Percentiles rank a stretch among this genome's conserved stretches.
These are phyloP conservation scores for Pollenia griseotomentosa DNA, from an alignment of 2,888 invertebrate genomes.

Conservation along the genomic window DNA sequence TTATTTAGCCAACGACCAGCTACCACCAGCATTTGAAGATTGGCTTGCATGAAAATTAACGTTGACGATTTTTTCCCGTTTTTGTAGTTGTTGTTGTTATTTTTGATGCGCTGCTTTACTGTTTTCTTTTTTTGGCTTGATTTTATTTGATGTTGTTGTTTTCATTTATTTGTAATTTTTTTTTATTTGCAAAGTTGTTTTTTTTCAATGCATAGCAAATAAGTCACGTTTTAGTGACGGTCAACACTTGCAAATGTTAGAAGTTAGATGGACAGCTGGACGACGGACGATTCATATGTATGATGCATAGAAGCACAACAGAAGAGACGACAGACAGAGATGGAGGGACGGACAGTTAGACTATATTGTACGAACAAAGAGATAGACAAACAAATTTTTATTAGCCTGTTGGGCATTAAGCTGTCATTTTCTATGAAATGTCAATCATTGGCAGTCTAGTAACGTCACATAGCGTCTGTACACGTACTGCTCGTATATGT, in stretches of 20 bases:
- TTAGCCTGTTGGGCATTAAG: constrained; percentile 73
- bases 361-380: constrained; percentile 12
- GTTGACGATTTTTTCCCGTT: constrained; percentile 62
- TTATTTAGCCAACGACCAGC: constrained; percentile 58
- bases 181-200: constrained; percentile 22
- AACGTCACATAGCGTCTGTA: constrained; percentile 73
- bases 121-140: constrained; percentile 47
- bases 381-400: constrained; percentile 71
- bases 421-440: constrained; percentile 75
- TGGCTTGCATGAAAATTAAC: constrained; percentile 71
- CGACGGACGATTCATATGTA: constrained; percentile 7
- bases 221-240: constrained; percentile 72
- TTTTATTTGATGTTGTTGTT: constrained; percentile 61
- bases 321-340: too few relatives aligned
- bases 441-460: constrained; percentile 74
- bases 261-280: constrained; percentile 49
- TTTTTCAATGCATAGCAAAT: constrained; percentile 72
- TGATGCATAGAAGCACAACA: constrained; percentile 34
- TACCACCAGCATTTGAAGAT: constrained; percentile 64
- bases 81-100: constrained; percentile 24
- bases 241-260: constrained; percentile 73
- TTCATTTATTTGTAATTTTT: constrained; percentile 39
- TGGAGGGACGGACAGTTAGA: constrained; percentile 36
- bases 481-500: constrained; percentile 59
- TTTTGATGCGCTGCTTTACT: constrained; percentile 23